Conservation (phyloP, 1,140 invertebrate species). For the Apis laboriosa region DNA sequence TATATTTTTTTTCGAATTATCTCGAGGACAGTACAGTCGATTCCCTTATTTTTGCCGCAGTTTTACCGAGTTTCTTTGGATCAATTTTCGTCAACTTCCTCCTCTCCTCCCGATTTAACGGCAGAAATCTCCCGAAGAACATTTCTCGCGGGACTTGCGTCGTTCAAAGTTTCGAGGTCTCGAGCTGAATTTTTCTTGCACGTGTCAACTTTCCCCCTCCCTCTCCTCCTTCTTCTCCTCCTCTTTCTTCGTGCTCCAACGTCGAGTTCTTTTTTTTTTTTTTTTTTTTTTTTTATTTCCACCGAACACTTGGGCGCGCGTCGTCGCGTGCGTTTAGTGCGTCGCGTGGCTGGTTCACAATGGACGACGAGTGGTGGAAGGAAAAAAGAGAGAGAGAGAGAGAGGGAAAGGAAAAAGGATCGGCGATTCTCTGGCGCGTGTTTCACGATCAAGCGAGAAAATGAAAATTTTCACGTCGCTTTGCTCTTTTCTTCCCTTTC, state of each 20-base stretch:
- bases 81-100: slow-evolving; percentile 25
- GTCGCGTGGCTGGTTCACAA: slow-evolving; percentile 18
- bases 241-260: neutral
- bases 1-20: no score
- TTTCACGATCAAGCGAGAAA: neutral
- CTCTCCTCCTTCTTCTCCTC: neutral
- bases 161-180: neutral
- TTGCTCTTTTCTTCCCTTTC: neutral
- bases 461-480: neutral
- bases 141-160: neutral
- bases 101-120: neutral
- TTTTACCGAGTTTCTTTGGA: neutral
- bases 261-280: neutral
- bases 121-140: neutral
- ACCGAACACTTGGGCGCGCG: neutral
- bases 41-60: neutral
- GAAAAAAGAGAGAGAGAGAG: no score
- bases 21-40: no score
- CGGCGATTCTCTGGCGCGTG: slow-evolving; percentile 8
- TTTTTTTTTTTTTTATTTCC: neutral
- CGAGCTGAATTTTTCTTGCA: neutral
- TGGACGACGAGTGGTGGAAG: slow-evolving; percentile 15
- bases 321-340: slow-evolving; percentile 2
- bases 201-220: neutral
- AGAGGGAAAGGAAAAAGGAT: neutral